phyloP scores from a whole-genome alignment of 2,113 vertebrate genomes.

The Coryphaenoides rupestris region DNA sequence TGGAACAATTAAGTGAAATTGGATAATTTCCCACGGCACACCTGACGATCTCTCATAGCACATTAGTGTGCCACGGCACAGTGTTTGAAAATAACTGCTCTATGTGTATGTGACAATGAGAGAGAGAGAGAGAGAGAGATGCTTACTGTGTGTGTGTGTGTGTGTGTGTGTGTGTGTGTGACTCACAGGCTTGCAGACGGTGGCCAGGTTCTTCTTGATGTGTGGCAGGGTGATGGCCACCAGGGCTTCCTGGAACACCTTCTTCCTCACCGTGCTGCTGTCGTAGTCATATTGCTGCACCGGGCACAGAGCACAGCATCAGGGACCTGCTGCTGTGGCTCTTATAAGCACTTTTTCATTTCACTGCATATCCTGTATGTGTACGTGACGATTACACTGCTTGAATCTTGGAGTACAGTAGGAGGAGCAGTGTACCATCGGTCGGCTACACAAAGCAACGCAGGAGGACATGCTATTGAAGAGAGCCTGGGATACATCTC shows the following conservation, averaged over 20 bases:
- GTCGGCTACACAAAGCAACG: background rate
- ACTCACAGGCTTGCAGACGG: constrained; percentile 79
- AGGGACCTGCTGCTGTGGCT: background rate
- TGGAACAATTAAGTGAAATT: no score
- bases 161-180: constrained; percentile 7
- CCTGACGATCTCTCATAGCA: no score
- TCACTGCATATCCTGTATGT: no score
- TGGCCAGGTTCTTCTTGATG: constrained; percentile 81
- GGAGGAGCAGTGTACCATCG: background rate
- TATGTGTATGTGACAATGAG: no score
- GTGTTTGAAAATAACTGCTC: no score
- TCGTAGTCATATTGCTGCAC: constrained; percentile 91
- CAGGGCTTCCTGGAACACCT: constrained; percentile 84
- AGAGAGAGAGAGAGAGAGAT: no score
- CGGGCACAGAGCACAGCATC: constrained; percentile 5
- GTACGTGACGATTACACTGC: no score
- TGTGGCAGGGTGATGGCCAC: constrained; percentile 86
- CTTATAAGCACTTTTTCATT: no score
- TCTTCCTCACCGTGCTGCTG: constrained; percentile 90
- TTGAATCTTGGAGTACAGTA: no score
- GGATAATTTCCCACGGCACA: no score
- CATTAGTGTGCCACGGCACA: no score
- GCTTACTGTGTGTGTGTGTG: no score
- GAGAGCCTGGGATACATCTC: background rate
- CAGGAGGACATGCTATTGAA: background rate